Evolutionary conservation across 2,888 invertebrate genomes (phyloP).

Genomic region (Bembecia ichneumoniformis): DNA sequence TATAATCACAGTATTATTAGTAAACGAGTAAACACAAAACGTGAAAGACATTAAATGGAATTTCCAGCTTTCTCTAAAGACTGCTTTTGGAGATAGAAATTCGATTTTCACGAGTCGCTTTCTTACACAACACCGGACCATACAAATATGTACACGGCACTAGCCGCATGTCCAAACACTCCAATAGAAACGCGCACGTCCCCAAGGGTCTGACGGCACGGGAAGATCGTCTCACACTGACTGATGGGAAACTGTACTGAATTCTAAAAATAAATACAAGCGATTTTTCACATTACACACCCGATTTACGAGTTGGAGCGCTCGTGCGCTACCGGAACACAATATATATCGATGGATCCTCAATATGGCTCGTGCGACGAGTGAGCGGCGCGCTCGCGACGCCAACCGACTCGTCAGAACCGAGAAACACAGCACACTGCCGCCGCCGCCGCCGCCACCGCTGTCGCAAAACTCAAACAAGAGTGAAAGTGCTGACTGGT

Average conservation of each 20-base stretch:
- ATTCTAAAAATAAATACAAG: not conserved
- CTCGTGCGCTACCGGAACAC: not conserved
- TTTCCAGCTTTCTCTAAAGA: slow-evolving; percentile 46
- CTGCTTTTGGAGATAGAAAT: slow-evolving; percentile 3
- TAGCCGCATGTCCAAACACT: not conserved
- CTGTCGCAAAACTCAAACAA: slow-evolving; percentile 36
- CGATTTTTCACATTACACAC: not conserved
- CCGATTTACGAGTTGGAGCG: not conserved
- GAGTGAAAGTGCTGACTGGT: slow-evolving; percentile 64
- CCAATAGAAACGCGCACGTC: not conserved
- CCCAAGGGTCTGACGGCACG: not conserved
- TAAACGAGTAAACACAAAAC: too few species aligned
- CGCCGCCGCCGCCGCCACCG: slow-evolving; percentile 19
- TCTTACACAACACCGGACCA: slow-evolving; percentile 21
- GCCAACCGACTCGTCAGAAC: not conserved
- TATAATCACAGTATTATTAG: too few species aligned
- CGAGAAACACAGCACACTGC: not conserved
- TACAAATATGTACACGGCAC: slow-evolving; percentile 26
- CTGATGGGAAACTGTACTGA: not conserved
- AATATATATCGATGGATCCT: not conserved
- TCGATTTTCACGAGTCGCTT: too few species aligned
- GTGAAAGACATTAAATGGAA: slow-evolving; percentile 11
- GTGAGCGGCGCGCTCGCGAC: not conserved
- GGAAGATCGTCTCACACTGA: not conserved
- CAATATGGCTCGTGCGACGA: not conserved